A percentile compares a stretch with the other conserved stretches of the same genome.
phyloP scores from a whole-genome alignment of 1,140 invertebrate species.

The Carcinoscorpius rotundicauda region DNA sequence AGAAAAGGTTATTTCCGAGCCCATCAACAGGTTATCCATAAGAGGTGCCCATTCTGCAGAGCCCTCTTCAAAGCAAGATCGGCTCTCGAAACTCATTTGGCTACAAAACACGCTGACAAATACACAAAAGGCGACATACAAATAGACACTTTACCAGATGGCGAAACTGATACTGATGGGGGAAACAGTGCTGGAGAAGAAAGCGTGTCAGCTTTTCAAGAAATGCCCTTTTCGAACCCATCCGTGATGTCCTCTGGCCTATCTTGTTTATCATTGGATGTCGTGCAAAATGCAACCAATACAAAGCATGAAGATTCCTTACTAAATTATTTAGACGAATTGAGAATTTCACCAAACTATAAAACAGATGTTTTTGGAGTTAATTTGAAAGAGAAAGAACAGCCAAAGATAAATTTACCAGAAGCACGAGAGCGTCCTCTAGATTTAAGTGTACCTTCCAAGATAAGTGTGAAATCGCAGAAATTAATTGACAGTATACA shows the following conservation, averaged over 20 bases:
- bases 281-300: conserved; percentile 33
- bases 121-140: conserved; percentile 83
- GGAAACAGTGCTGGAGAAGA: background rate
- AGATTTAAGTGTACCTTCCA: conserved; percentile 51
- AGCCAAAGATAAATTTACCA: conserved; percentile 4
- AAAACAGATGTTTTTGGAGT: no score
- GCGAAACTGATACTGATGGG: conserved; percentile 19
- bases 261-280: no score
- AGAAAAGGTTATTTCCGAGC: conserved; percentile 83
- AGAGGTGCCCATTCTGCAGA: conserved; percentile 86
- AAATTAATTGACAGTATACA: conserved; percentile 12
- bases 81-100: conserved; percentile 82
- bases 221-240: no score
- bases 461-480: conserved; percentile 14
- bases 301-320: conserved; percentile 87
- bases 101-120: conserved; percentile 84
- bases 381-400: background rate
- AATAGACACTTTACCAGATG: conserved; percentile 78
- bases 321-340: conserved; percentile 74
- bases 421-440: conserved; percentile 52
- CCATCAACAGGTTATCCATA: conserved; percentile 90
- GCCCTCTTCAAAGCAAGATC: conserved; percentile 90
- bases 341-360: conserved; percentile 36
- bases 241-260: no score
- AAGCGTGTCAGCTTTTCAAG: no score